A percentile compares a stretch with the other conserved stretches of the same genome.
phyloP scores from a whole-genome alignment of 2,888 invertebrate species.

The Helleia helle region DNA sequence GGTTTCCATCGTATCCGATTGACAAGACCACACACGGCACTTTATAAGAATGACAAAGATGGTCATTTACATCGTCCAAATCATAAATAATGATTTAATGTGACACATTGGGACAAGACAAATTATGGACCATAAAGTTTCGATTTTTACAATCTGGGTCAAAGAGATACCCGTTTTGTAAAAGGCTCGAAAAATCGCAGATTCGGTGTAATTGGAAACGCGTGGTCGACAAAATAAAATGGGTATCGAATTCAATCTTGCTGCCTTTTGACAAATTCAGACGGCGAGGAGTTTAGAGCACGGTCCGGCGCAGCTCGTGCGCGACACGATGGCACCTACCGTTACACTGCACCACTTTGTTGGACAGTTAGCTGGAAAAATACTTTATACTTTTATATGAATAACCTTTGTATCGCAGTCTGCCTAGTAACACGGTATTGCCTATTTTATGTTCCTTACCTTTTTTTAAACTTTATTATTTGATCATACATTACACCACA shows the following conservation, averaged over 20 bases:
- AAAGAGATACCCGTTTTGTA: constrained; percentile 28
- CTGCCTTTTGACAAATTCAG: constrained; percentile 38
- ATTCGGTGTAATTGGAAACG: constrained; percentile 26
- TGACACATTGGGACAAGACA: neutral
- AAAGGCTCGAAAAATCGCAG: constrained; percentile 24
- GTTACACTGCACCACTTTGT: constrained; percentile 54
- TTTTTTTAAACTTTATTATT: no score
- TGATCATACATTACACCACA: no score
- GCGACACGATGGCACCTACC: constrained; percentile 45
- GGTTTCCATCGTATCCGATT: constrained; percentile 1
- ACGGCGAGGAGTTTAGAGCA: constrained; percentile 28
- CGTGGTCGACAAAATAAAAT: constrained; percentile 27
- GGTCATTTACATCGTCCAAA: neutral
- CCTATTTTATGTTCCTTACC: no score
- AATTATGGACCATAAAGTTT: constrained; percentile 1
- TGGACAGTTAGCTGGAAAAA: constrained; percentile 40
- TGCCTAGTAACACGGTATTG: no score
- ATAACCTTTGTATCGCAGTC: constrained; percentile 6
- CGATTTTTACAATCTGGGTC: constrained; percentile 19
- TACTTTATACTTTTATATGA: constrained; percentile 12
- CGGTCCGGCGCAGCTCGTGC: constrained; percentile 37
- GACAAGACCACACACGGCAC: constrained; percentile 9
- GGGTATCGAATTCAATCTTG: constrained; percentile 42
- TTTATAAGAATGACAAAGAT: neutral
- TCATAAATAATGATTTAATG: neutral